phyloP scores from a whole-genome alignment of 2,888 invertebrate genomes.

The Calameuta pallipes region DNA sequence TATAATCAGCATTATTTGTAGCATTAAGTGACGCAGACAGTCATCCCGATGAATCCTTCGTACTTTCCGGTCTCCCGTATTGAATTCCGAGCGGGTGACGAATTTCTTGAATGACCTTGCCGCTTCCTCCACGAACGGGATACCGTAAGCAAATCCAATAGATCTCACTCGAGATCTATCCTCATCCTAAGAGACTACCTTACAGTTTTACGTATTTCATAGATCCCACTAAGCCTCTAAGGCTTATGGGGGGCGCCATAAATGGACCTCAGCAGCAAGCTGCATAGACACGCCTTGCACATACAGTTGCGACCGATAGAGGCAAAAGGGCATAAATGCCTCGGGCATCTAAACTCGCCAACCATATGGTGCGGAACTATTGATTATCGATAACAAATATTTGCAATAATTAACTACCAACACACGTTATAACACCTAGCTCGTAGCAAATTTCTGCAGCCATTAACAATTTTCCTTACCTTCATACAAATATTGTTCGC shows the following conservation, averaged over 20 bases:
- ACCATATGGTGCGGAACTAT: constrained; percentile 6
- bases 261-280: neutral
- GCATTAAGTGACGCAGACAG: neutral
- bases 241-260: neutral
- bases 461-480: neutral
- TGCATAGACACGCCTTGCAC: neutral
- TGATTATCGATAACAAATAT: constrained; percentile 23
- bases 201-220: neutral
- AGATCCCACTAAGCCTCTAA: neutral
- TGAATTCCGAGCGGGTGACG: constrained; percentile 2
- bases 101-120: constrained; percentile 1
- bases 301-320: neutral
- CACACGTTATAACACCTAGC: neutral
- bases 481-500: neutral
- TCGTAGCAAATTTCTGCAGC: neutral
- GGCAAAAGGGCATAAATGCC: neutral
- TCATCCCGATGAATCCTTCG: neutral
- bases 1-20: neutral
- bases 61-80: neutral
- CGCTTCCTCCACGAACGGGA: neutral
- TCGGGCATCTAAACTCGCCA: neutral
- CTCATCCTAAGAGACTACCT: neutral
- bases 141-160: neutral
- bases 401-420: constrained; percentile 23
- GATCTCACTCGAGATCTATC: neutral